phyloP scores from a whole-genome alignment of 2,113 vertebrate species.

The Microtus ochrogaster region DNA sequence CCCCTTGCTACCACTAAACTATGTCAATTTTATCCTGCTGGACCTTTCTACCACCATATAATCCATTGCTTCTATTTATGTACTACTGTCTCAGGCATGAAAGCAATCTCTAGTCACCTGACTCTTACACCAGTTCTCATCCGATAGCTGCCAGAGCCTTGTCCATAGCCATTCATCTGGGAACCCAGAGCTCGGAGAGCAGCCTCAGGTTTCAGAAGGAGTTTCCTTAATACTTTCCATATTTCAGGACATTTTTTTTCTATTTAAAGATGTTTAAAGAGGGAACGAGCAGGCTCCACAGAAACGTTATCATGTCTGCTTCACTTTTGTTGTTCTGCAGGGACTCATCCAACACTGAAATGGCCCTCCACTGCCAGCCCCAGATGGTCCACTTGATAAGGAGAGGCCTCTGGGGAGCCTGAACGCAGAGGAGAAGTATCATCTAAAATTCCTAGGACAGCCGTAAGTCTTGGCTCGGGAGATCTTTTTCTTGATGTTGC shows the following conservation, averaged over 20 bases:
- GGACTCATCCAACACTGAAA: slow-evolving; percentile 70
- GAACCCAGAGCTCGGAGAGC: not conserved
- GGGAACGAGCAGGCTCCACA: not conserved
- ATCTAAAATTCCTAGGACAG: slow-evolving; percentile 64
- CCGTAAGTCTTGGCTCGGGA: slow-evolving; percentile 28
- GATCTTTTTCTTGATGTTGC: not conserved
- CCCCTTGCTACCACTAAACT: not conserved
- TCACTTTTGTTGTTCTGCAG: slow-evolving; percentile 67
- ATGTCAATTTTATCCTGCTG: not conserved
- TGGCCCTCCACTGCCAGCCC: slow-evolving; percentile 69
- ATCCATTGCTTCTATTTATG: not conserved
- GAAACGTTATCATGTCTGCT: slow-evolving; percentile 53
- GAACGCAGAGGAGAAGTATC: slow-evolving; percentile 38
- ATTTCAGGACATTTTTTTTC: slow-evolving; percentile 38
- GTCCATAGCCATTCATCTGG: not conserved
- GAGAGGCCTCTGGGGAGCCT: slow-evolving; percentile 63
- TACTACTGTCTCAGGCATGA: not conserved
- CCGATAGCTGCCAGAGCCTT: not conserved
- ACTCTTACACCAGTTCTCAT: slow-evolving; percentile 24
- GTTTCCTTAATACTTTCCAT: slow-evolving; percentile 15
- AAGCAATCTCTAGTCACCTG: not conserved
- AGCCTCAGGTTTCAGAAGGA: not conserved
- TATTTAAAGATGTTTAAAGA: slow-evolving; percentile 67
- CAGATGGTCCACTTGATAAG: slow-evolving; percentile 80
- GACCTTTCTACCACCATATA: not conserved